These are phyloP conservation scores for Drosophila lutescens DNA, from an alignment of 2,888 invertebrate species.

Conservation along the genomic window DNA sequence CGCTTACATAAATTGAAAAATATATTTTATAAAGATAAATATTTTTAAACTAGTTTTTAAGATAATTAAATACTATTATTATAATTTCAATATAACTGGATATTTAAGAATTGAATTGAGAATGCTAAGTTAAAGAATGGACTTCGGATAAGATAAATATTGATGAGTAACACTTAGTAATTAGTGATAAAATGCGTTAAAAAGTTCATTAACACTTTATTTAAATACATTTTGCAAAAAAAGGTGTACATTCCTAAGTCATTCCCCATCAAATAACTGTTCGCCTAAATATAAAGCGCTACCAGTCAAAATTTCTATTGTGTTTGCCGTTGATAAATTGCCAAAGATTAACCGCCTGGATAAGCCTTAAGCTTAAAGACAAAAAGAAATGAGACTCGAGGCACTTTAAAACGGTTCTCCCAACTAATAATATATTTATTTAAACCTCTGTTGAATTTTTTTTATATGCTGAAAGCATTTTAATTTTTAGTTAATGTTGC, in stretches of 20 bases:
- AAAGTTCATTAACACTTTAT: conserved; percentile 9
- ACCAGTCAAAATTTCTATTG: conserved; percentile 52
- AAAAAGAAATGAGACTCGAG: conserved; percentile 52
- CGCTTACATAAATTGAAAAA: no score
- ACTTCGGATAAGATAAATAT: no score
- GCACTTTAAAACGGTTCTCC: conserved; percentile 65
- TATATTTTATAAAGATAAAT: no score
- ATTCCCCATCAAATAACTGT: conserved; percentile 49
- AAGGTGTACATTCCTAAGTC: neutral
- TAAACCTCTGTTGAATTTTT: conserved; percentile 21
- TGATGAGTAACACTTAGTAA: neutral
- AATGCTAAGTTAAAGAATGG: no score
- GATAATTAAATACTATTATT: no score
- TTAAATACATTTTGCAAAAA: conserved; percentile 6
- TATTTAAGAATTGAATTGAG: no score
- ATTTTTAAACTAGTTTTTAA: no score
- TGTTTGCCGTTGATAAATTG: conserved; percentile 56
- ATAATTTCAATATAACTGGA: no score
- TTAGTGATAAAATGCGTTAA: neutral
- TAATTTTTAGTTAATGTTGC: conserved; percentile 42
- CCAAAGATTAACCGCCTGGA: conserved; percentile 54
- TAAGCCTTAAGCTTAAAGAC: conserved; percentile 20
- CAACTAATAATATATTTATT: conserved; percentile 29
- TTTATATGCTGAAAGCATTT: conserved; percentile 19
- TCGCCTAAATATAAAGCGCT: conserved; percentile 67